Base-by-base conservation (phyloP, 2,797 vertebrate genomes). In the Cercopithecus petaurista region DNA sequence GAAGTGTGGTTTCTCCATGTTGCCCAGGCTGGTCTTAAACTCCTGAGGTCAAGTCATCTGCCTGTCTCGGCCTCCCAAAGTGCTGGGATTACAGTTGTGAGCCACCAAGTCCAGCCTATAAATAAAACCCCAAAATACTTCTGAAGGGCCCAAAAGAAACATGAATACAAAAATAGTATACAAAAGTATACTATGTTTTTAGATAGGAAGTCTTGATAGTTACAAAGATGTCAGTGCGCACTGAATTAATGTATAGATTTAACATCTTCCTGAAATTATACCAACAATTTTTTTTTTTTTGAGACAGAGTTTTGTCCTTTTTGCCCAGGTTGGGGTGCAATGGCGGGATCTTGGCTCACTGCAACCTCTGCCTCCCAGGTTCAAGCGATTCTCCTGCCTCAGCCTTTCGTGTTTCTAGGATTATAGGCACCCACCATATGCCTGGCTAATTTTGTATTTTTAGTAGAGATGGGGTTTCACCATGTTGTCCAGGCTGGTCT, bases 101-200 rank as follows among this genome's bases (percentile, higher is more conserved):
- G 64, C 15, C 33, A n/a, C 64, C 64, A 67, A n/a, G 30, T 33
- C 64, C 64, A n/a, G 33, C 64, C 7, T 75, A 46, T 50, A 21
- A 89, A 57, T n/a, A 81, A 97, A 95, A 43, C 3, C 22, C 61
- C 48, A 61, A 97, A 73, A 64, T 61, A 95, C 17, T 79, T 83
- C 22, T 57, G 39, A 83, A 67, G 48, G 41, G 11, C 57, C 52
- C 5, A 55, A 75, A 72, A 85, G 73, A 82, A 36, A 36, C 15
- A 87, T 48, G 22, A 96, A 82, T 55, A 55, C 21, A 22, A 55
- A 55, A 55, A 55, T 55, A 22, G 52, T 55, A 82, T 95, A 12
- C 33, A 82, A 91, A 92, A 21, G 39, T 7, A 36, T 41, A 72
- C 26, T 50, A 48, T 77, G 13, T 76, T 92, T 26, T 96, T 81